Evolutionary conservation across 2,888 invertebrate species (phyloP).

Genomic region (Brachyptera putata): DNA sequence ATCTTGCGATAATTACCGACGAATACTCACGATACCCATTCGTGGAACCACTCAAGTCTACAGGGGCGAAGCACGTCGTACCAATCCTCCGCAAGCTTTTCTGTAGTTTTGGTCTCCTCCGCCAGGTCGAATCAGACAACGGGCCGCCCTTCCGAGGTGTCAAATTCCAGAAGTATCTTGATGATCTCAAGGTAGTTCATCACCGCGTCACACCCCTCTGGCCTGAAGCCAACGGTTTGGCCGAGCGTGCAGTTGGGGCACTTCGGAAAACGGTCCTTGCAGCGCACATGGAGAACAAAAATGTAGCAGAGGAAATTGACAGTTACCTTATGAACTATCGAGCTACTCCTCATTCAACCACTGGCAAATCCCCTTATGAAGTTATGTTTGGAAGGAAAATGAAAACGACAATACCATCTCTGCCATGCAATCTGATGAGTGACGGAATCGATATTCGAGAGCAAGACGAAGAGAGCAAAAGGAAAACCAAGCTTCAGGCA

Average conservation of each 20-base stretch:
- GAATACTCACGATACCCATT: conserved; percentile 4
- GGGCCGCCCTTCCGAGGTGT: neutral
- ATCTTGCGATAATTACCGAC: neutral
- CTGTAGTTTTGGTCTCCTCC: neutral
- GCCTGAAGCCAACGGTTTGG: conserved; percentile 1
- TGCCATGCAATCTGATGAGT: neutral
- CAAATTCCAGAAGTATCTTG: neutral
- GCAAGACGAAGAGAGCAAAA: neutral
- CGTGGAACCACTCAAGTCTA: neutral
- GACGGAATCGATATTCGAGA: neutral
- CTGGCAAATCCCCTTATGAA: neutral
- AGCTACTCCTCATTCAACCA: neutral
- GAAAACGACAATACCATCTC: neutral
- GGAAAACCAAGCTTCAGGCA: neutral
- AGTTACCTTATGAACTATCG: neutral
- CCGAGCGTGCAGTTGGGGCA: neutral
- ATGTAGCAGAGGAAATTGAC: neutral
- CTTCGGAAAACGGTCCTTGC: neutral
- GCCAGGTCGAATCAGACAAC: neutral
- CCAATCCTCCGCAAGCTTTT: neutral
- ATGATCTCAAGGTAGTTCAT: neutral
- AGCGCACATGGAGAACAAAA: neutral
- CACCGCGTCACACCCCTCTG: neutral
- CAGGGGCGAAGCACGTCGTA: neutral
- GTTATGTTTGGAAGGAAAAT: neutral